Evolutionary conservation across 2,888 invertebrate species (phyloP), one percentile per base, ranked within the genome.

Genomic region (Trissoscelio sp.): DNA sequence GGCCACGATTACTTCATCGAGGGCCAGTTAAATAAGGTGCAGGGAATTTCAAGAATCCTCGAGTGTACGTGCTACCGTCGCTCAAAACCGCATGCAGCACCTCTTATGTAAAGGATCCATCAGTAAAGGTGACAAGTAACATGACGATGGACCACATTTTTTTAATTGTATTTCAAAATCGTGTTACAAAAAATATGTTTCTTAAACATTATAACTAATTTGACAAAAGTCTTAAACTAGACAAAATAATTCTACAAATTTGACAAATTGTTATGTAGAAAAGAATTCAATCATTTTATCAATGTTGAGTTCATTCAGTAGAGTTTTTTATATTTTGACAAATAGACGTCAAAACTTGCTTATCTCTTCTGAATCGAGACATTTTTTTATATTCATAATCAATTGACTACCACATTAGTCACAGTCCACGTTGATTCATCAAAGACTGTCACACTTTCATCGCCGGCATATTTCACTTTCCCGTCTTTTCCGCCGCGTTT

Each of bases 1-100:
- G 64, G 37, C 18, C 37, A 34, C 51, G 64, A 64, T 51, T 51
- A 51, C 64, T 51, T 51, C 37, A 64, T 51, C 64, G 51, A 51
- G 37, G 22, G 22, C 48, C 64, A 22, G 48, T 64, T 51, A 51
- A 64, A 64, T 51, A 46, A 64, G 48, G 20, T 22, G 48, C n/a
- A 34, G 64, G 18, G 37, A 64, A 64, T 64, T 51, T 51, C 31
- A 31, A 31, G 64, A 48, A 64, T 64, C 22, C 51, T 51, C 51
- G 22, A 28, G 11, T 6, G n/a, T 22, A 39, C 20, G 34, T 11
- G 60, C 28, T 42, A 12, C 16, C 12, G 14, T 42, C 24, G 20
- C 9, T 11, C 18, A 9, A 16, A 18, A 44, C 44, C 18, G 16
- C 18, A 18, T 2, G 44, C 18, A 18, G 34, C 6, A 28, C 28